Evolutionary conservation across 2,888 invertebrate species (phyloP).

Genomic region (Nipponacmea schrenckii): DNA sequence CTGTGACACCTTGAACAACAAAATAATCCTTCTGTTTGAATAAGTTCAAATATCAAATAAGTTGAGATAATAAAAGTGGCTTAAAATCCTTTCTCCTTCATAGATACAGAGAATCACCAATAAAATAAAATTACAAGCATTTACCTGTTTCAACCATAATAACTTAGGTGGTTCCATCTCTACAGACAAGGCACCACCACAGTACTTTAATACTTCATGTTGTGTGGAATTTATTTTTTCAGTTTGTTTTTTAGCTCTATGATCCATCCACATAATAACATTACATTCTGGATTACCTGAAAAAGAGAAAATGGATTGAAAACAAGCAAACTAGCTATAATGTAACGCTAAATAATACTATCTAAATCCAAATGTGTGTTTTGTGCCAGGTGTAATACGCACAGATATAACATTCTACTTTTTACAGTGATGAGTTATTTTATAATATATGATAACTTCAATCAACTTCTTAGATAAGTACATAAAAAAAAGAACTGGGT

Average conservation of each 20-base stretch:
- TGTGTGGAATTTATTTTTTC: constrained; percentile 80
- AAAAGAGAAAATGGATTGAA: neutral
- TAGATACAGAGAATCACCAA: neutral
- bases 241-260: constrained; percentile 76
- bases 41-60: too few species aligned
- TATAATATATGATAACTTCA: too few species aligned
- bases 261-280: constrained; percentile 68
- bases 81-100: neutral
- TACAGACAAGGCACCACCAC: constrained; percentile 91
- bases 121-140: neutral
- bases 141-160: constrained; percentile 84
- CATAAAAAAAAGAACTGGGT: too few species aligned
- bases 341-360: too few species aligned
- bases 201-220: constrained; percentile 83
- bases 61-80: neutral
- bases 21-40: neutral
- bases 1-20: neutral
- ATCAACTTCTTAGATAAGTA: too few species aligned
- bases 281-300: constrained; percentile 74
- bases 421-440: too few species aligned
- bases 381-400: too few species aligned
- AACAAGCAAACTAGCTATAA: too few species aligned
- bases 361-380: too few species aligned
- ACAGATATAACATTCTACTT: too few species aligned
- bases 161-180: constrained; percentile 97